Conservation (phyloP, 2,113 vertebrate genomes). For the Mirza zaza region DNA sequence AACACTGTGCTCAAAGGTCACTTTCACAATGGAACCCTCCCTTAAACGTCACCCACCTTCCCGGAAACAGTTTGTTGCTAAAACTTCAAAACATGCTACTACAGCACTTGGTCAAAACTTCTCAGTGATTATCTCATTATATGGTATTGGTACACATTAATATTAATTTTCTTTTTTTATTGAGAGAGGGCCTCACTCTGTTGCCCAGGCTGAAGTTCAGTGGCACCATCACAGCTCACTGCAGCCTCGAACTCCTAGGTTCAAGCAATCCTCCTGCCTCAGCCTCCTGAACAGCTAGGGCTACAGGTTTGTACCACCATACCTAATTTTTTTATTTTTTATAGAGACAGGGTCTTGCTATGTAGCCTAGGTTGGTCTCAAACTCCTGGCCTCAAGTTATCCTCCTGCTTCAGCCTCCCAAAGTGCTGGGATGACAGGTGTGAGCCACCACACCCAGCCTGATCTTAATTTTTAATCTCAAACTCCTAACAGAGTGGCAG, state of each 20-base stretch:
- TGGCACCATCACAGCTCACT: neutral
- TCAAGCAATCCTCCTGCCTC: neutral
- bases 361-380: neutral
- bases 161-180: neutral
- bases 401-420: neutral
- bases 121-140: neutral
- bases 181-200: neutral
- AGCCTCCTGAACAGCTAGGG: neutral
- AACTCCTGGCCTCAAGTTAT: neutral
- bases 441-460: neutral
- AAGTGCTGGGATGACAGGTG: neutral
- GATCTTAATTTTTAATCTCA: neutral
- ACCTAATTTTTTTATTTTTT: neutral
- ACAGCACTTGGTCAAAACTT: neutral
- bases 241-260: neutral
- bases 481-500: neutral
- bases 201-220: neutral
- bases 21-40: neutral
- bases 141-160: neutral
- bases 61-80: neutral
- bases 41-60: neutral
- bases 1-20: neutral
- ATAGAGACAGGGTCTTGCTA: neutral
- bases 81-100: neutral
- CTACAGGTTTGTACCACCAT: neutral